Conservation (phyloP, 2,888 invertebrate species). For the Eledone cirrhosa region DNA sequence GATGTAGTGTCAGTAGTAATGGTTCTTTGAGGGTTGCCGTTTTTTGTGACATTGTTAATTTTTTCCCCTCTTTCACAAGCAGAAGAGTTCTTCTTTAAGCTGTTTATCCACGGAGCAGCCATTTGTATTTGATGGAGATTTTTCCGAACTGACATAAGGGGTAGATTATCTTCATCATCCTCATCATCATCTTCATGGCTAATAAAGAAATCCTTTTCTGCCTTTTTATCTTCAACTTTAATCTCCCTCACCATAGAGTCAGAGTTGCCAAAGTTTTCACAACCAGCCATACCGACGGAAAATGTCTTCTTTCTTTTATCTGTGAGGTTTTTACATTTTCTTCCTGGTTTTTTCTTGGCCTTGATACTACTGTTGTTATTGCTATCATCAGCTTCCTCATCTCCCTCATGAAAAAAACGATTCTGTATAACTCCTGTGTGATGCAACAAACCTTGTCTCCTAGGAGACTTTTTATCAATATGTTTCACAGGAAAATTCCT, state of each 20-base stretch:
- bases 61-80: too few species aligned
- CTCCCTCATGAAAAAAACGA: too few species aligned
- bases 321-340: background rate
- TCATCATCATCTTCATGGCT: background rate
- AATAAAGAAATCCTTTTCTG: too few species aligned
- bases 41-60: too few species aligned
- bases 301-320: conserved; percentile 3
- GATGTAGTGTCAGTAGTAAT: too few species aligned
- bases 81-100: too few species aligned
- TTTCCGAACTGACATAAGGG: background rate
- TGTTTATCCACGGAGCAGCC: background rate
- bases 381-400: background rate
- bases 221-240: too few species aligned
- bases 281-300: too few species aligned
- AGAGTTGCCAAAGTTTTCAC: background rate
- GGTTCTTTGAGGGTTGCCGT: too few species aligned
- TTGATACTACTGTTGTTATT: background rate
- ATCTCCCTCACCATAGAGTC: too few species aligned
- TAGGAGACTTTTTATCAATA: background rate
- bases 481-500: background rate
- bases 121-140: background rate
- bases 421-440: too few species aligned
- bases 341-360: background rate
- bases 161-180: conserved; percentile 14
- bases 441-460: too few species aligned